Percentiles rank a stretch among this genome's conserved stretches.
These are phyloP conservation scores for Chydorus sphaericus DNA, from an alignment of 2,888 invertebrate genomes.

Conservation along the genomic window DNA sequence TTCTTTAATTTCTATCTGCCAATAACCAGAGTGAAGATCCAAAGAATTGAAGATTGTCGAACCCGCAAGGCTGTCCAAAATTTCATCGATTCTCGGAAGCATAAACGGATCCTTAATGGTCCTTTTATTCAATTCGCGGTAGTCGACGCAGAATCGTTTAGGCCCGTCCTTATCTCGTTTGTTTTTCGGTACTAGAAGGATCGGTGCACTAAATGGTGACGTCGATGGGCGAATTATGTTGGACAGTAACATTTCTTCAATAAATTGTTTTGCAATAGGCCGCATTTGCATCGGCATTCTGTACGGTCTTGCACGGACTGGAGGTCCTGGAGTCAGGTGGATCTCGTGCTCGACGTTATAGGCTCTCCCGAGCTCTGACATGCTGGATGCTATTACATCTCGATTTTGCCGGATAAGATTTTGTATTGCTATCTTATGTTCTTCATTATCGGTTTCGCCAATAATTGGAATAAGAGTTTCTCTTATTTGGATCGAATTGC, in stretches of 20 bases:
- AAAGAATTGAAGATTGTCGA: constrained; percentile 5
- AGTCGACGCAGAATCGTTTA: not conserved
- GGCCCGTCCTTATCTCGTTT: not conserved
- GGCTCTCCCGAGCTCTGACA: not conserved
- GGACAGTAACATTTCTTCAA: not conserved
- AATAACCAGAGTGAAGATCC: constrained; percentile 5
- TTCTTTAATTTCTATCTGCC: not conserved
- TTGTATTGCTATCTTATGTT: too few species aligned
- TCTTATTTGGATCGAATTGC: too few species aligned
- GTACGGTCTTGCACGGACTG: not conserved
- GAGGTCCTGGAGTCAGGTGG: not conserved
- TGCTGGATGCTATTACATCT: too few species aligned
- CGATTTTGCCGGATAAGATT: too few species aligned
- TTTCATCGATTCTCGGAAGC: not conserved
- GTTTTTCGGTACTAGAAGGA: not conserved
- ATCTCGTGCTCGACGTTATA: not conserved
- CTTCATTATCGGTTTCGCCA: too few species aligned
- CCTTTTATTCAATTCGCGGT: not conserved
- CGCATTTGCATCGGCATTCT: not conserved
- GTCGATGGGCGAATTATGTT: not conserved
- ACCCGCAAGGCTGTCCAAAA: not conserved
- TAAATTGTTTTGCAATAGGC: not conserved
- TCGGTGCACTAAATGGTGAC: not conserved
- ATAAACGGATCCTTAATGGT: not conserved
- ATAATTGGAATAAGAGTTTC: too few species aligned